phyloP scores from a whole-genome alignment of 2,797 vertebrate species.

The Triplophysa yarkandensis region DNA sequence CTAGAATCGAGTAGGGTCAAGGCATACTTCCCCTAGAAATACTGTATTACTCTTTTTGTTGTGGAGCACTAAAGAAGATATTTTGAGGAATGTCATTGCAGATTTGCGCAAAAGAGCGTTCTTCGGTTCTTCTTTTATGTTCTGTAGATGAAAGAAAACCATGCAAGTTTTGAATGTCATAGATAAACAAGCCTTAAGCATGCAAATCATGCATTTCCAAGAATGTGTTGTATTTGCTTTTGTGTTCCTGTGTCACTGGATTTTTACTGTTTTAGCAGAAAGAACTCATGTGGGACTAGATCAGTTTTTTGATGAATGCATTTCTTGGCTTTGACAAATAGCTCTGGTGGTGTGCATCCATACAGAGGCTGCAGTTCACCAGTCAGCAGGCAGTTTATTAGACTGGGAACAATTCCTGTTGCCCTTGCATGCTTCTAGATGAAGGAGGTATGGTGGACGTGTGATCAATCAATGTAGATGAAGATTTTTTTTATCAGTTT shows the following conservation, averaged over 20 bases:
- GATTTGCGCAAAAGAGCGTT: too few species aligned
- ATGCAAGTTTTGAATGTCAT: too few species aligned
- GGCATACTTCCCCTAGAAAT: too few species aligned
- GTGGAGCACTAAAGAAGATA: too few species aligned
- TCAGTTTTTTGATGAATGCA: conserved; percentile 33
- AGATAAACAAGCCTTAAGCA: not conserved
- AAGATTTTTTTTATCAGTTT: not conserved
- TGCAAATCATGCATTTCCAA: not conserved
- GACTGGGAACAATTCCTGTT: conserved; percentile 37
- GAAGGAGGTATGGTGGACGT: not conserved
- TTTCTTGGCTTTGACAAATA: conserved; percentile 43
- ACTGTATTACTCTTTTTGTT: too few species aligned
- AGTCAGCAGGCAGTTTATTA: conserved; percentile 28
- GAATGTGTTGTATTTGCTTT: not conserved
- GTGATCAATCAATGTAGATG: not conserved
- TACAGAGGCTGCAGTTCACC: conserved; percentile 8
- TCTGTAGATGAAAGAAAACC: too few species aligned
- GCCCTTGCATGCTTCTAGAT: conserved; percentile 17
- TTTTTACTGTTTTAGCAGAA: conserved; percentile 3
- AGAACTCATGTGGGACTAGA: conserved; percentile 24
- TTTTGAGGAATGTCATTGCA: too few species aligned
- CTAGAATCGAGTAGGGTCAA: not conserved
- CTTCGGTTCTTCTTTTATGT: too few species aligned
- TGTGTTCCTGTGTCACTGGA: not conserved
- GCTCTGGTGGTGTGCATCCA: conserved; percentile 30